Evolutionary conservation across 2,888 invertebrate species (phyloP).

Genomic region (Pegoplata infirma): DNA sequence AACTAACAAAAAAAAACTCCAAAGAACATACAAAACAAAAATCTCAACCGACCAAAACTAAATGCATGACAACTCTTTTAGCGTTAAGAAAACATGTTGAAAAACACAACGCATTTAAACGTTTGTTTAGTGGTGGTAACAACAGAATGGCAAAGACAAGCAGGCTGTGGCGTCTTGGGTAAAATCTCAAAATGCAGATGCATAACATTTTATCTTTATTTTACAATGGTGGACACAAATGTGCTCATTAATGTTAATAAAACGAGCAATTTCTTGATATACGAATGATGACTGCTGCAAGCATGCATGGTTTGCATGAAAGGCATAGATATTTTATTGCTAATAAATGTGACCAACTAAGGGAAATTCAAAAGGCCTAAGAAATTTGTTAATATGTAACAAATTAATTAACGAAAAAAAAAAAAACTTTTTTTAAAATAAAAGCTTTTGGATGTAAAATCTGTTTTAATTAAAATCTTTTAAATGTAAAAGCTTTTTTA

Average conservation of each 20-base stretch:
- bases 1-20: no score
- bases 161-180: slow-evolving; percentile 31
- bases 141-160: not conserved
- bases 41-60: not conserved
- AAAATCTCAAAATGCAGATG: slow-evolving; percentile 54
- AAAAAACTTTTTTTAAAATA: no score
- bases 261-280: slow-evolving; percentile 60
- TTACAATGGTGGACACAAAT: slow-evolving; percentile 60
- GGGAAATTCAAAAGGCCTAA: no score
- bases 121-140: no score
- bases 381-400: no score
- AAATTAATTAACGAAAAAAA: no score
- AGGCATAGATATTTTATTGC: slow-evolving; percentile 28
- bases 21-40: slow-evolving; percentile 41
- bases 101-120: slow-evolving; percentile 53
- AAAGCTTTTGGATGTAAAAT: no score
- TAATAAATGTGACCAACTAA: not conserved
- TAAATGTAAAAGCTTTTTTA: no score
- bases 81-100: slow-evolving; percentile 50
- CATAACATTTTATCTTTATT: slow-evolving; percentile 62
- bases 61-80: slow-evolving; percentile 61
- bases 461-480: no score
- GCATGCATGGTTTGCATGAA: not conserved
- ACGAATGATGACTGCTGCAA: slow-evolving; percentile 52
- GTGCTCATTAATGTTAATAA: slow-evolving; percentile 63